A percentile compares a stretch with the other conserved stretches of the same genome.
Evolutionary conservation across 1,140 invertebrate genomes (phyloP).

Genomic region (Hylyphantes graminicola): DNA sequence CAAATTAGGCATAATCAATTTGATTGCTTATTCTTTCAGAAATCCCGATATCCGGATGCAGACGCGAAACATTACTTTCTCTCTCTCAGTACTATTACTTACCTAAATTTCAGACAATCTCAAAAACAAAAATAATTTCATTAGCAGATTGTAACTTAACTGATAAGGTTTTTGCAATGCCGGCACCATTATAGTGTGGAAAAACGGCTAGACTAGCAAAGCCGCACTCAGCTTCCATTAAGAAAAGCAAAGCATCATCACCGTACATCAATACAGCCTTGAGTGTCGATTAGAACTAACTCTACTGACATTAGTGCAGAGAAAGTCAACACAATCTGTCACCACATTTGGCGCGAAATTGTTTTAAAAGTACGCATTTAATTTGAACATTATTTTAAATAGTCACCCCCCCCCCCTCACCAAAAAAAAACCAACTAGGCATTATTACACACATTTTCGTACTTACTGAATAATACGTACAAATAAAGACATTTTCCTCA

Average conservation of each 20-base stretch:
- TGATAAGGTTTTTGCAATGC: slow-evolving; percentile 5
- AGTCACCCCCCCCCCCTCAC: neutral
- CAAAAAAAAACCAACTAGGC: too few species aligned
- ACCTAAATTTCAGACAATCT: neutral
- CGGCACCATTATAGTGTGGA: neutral
- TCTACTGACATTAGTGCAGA: slow-evolving; percentile 4
- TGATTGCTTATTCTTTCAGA: too few species aligned
- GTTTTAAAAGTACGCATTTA: neutral
- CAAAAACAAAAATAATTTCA: slow-evolving; percentile 17
- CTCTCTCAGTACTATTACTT: too few species aligned
- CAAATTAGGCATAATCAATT: too few species aligned
- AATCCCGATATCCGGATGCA: too few species aligned
- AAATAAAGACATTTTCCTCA: too few species aligned
- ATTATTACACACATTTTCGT: too few species aligned
- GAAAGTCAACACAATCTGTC: neutral
- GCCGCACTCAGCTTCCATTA: slow-evolving; percentile 30
- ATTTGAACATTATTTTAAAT: slow-evolving; percentile 34
- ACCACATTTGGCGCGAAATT: slow-evolving; percentile 45
- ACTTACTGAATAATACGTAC: too few species aligned
- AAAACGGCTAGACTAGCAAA: slow-evolving; percentile 25
- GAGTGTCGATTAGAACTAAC: slow-evolving; percentile 47
- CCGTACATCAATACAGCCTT: slow-evolving; percentile 39
- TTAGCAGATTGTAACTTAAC: neutral
- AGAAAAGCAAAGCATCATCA: slow-evolving; percentile 8
- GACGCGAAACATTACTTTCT: too few species aligned